Base-by-base conservation (phyloP, 2,797 vertebrate genomes). In the Petrocephalus sullivani region DNA sequence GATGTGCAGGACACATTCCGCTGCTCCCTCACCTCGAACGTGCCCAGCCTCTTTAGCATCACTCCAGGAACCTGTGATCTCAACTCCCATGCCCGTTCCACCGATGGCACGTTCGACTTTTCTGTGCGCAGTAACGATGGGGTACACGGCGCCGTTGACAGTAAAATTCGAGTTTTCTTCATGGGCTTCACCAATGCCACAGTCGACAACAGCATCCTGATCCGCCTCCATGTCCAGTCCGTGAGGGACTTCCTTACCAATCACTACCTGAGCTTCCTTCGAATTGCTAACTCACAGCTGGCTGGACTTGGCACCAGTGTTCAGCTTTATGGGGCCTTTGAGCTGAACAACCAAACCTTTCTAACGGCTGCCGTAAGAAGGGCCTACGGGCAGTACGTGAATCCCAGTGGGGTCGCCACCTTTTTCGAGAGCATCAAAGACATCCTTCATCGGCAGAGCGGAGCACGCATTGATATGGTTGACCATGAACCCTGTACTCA, bases 401-500 rank as follows among this genome's bases (percentile, higher is more conserved):
- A 95, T 90, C 97, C 98, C 90, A 97, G 97, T 0, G 98, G 98
- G 0, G 98, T 97, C 71, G 97, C 97, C 88, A 98, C 98, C 89
- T 99, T 99, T 95, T 99, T 99, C 95, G 98, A 99, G 92, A 99
- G 98, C 94, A 98, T 99, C 93, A 98, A 97, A 93, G 98, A 99
- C 53, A 91, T 96, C 89, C 94, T 99, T 57, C 94, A 97, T 90
- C 96, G 97, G 56, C 98, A 99, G 94, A 98, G 97, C 0, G 98
- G 98, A 2, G 97, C 98, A 57, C 95, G 94, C 90, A 94, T 99
- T 3, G 97, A 99, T 90, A 96, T 98, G 0, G 97, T 98, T 92
- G 98, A 99, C 93, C 96, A 98, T 0, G 97, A 99, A 94, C 95
- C 98, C 0, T 99, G 98, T 90, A 91, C 95, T 16, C 96, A 94